phyloP scores from a whole-genome alignment of 2,797 vertebrate genomes.

The Cynodonichthys magdalenae region DNA sequence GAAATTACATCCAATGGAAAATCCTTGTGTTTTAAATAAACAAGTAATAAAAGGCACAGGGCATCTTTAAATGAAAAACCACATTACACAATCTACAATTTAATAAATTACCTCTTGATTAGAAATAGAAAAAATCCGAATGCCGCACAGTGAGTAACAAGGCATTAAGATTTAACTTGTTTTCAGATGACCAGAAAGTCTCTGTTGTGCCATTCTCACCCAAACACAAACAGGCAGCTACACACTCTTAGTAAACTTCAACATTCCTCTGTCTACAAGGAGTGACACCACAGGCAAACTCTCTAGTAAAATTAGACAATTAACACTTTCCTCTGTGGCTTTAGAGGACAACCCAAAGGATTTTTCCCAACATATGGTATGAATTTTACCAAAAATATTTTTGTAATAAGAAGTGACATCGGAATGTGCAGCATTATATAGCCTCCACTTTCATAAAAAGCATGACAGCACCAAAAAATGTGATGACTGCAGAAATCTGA shows the following conservation, averaged over 20 bases:
- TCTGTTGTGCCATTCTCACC: conserved; percentile 33
- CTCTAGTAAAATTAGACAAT: conserved; percentile 34
- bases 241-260: conserved; percentile 43
- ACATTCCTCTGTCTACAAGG: conserved; percentile 51
- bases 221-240: conserved; percentile 25
- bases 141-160: conserved; percentile 4
- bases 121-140: conserved; percentile 1
- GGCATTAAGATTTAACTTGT: conserved; percentile 32
- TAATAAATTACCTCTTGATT: conserved; percentile 22
- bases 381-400: conserved; percentile 19
- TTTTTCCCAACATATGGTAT: conserved; percentile 14
- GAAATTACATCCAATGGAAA: conserved; percentile 35
- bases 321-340: conserved; percentile 29
- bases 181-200: conserved; percentile 51
- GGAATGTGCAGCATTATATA: conserved; percentile 30
- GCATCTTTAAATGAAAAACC: conserved; percentile 15
- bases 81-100: conserved; percentile 13
- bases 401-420: conserved; percentile 2
- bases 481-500: conserved; percentile 45
- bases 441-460: conserved; percentile 41
- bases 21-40: conserved; percentile 22
- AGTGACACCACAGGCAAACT: conserved; percentile 30
- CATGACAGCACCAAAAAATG: conserved; percentile 43
- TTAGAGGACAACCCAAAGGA: conserved; percentile 1
- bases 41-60: conserved; percentile 15